Conservation (phyloP, 2,888 invertebrate genomes). For the Steinernema scapterisci region DNA sequence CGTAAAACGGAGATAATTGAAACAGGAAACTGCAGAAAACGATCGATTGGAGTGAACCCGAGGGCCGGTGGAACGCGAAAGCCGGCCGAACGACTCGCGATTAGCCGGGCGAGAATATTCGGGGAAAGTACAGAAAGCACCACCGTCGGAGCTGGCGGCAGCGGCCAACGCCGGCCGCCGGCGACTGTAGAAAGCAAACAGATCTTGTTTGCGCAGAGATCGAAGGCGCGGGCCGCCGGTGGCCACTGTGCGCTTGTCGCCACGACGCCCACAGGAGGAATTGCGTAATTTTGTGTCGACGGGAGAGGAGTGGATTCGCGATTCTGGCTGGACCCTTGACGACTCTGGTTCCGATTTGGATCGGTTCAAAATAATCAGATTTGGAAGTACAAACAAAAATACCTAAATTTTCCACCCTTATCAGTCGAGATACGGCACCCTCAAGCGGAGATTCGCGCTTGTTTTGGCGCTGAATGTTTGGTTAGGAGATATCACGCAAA, state of each 20-base stretch:
- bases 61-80: background rate
- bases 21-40: too few species aligned
- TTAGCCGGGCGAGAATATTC: slow-evolving; percentile 13
- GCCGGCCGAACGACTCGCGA: slow-evolving; percentile 2
- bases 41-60: background rate
- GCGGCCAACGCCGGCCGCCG: background rate
- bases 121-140: slow-evolving; percentile 25
- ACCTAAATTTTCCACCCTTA: too few species aligned
- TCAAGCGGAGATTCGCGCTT: too few species aligned
- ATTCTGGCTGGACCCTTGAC: too few species aligned
- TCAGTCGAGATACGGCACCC: too few species aligned
- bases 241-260: slow-evolving; percentile 20
- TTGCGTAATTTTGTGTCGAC: slow-evolving; percentile 9
- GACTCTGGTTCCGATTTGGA: too few species aligned
- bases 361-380: too few species aligned
- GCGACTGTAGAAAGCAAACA: slow-evolving; percentile 28
- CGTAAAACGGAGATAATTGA: too few species aligned
- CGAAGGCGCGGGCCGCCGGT: slow-evolving; percentile 27
- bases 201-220: slow-evolving; percentile 20
- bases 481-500: too few species aligned
- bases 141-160: background rate
- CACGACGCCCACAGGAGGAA: background rate
- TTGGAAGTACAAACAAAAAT: too few species aligned
- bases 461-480: too few species aligned
- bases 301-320: background rate